These are phyloP conservation scores for Pseudomyrmex cubaensis DNA, from an alignment of 1,140 invertebrate genomes.

Conservation along the genomic window DNA sequence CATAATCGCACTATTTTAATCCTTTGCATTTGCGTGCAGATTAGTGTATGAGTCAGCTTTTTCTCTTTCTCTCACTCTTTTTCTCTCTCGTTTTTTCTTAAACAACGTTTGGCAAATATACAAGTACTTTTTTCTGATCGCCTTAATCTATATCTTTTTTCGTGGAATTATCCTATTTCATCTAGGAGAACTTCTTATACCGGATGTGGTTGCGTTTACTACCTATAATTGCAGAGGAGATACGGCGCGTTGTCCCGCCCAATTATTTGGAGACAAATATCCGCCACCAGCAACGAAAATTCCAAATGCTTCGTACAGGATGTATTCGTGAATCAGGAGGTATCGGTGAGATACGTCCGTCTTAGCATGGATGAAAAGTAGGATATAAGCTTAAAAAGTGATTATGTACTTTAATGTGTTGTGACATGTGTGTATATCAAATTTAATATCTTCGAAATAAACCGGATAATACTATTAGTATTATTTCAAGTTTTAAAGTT, in stretches of 20 bases:
- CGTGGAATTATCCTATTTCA: constrained; percentile 78
- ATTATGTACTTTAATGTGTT: neutral
- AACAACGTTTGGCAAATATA: constrained; percentile 41
- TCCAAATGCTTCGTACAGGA: constrained; percentile 3
- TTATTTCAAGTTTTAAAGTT: too few species aligned
- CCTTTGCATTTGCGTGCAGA: constrained; percentile 18
- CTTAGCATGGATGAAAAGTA: neutral
- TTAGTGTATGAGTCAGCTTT: neutral
- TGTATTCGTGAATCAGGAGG: neutral
- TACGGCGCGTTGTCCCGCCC: constrained; percentile 76
- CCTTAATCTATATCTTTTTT: constrained; percentile 81
- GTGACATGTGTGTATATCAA: too few species aligned
- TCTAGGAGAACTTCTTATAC: constrained; percentile 78
- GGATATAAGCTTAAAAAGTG: neutral
- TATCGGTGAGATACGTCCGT: neutral
- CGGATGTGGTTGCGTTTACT: constrained; percentile 85
- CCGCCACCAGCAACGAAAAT: constrained; percentile 44
- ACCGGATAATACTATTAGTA: too few species aligned
- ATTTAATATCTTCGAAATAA: too few species aligned
- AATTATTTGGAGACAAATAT: constrained; percentile 84
- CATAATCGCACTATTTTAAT: constrained; percentile 16
- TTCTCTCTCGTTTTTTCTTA: constrained; percentile 1
- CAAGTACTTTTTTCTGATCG: constrained; percentile 46
- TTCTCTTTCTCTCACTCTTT: neutral
- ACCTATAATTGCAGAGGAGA: constrained; percentile 84